Conservation (phyloP, 2,113 vertebrate genomes). For the Chaetodon auriga region DNA sequence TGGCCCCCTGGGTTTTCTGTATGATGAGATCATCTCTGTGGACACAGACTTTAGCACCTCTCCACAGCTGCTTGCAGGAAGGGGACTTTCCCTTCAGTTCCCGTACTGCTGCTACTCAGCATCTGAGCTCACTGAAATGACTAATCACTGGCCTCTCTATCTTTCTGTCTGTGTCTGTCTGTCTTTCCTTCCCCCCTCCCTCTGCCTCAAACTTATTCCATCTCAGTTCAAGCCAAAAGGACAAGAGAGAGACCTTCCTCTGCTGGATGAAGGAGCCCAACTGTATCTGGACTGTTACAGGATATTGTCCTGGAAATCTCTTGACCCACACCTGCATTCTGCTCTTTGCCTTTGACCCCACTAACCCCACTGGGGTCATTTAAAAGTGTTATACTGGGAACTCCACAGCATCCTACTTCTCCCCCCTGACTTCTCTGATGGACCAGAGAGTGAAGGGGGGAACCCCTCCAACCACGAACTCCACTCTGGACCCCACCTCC, state of each 20-base stretch:
- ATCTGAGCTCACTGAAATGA: constrained; percentile 82
- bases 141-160: constrained; percentile 78
- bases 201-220: constrained; percentile 55
- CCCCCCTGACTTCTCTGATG: constrained; percentile 82
- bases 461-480: constrained; percentile 64
- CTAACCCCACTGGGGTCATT: constrained; percentile 16
- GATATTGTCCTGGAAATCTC: constrained; percentile 43
- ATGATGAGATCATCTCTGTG: constrained; percentile 80
- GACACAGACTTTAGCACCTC: constrained; percentile 78
- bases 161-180: constrained; percentile 60
- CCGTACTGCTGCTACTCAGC: constrained; percentile 62
- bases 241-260: constrained; percentile 52
- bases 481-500: constrained; percentile 61
- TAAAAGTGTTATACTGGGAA: constrained; percentile 68
- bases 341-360: constrained; percentile 19
- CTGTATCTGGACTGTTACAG: constrained; percentile 52
- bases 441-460: constrained; percentile 85
- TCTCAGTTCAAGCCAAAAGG: constrained; percentile 62
- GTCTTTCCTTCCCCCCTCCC: constrained; percentile 25
- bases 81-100: constrained; percentile 77
- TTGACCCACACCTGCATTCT: constrained; percentile 42
- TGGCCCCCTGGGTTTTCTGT: constrained; percentile 71
- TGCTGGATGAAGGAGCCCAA: constrained; percentile 56
- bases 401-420: constrained; percentile 36
- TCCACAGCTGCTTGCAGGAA: constrained; percentile 71